Evolutionary conservation across 2,113 vertebrate genomes (phyloP).

Genomic region (Serinus canaria): DNA sequence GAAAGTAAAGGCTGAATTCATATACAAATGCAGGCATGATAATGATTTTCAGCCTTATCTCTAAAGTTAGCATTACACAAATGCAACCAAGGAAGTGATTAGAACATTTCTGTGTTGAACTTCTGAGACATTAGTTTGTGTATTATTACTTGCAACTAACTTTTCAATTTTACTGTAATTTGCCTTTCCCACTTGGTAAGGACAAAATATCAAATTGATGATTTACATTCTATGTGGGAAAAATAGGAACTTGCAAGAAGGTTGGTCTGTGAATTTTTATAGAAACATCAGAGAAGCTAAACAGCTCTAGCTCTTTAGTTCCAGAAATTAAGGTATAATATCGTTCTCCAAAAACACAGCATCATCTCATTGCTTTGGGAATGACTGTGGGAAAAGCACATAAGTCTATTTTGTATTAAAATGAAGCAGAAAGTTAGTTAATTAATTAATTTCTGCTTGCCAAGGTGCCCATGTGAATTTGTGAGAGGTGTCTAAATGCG

Average conservation of each 20-base stretch:
- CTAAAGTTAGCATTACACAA: background rate
- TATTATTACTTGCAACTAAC: background rate
- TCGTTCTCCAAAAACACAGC: background rate
- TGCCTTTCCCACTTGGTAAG: background rate
- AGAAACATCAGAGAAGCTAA: background rate
- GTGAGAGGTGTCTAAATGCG: slow-evolving; percentile 61
- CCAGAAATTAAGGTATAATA: background rate
- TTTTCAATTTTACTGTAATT: background rate
- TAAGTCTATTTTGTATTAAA: slow-evolving; percentile 6
- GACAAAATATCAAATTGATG: slow-evolving; percentile 6
- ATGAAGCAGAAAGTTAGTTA: slow-evolving; percentile 5
- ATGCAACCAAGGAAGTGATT: background rate
- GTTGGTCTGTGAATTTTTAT: background rate
- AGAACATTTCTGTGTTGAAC: background rate
- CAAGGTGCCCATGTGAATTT: slow-evolving; percentile 65
- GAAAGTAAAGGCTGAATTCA: background rate
- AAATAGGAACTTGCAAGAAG: background rate
- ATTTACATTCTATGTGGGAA: slow-evolving; percentile 5
- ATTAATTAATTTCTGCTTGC: slow-evolving; percentile 50
- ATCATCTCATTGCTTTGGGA: background rate
- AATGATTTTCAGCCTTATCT: background rate
- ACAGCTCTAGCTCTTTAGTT: background rate
- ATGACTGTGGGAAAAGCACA: background rate
- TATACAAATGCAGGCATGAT: background rate
- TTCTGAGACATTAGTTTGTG: background rate